A percentile compares a stretch with the other conserved stretches of the same genome.
phyloP scores from a whole-genome alignment of 2,113 vertebrate species.

The Caretta caretta region DNA sequence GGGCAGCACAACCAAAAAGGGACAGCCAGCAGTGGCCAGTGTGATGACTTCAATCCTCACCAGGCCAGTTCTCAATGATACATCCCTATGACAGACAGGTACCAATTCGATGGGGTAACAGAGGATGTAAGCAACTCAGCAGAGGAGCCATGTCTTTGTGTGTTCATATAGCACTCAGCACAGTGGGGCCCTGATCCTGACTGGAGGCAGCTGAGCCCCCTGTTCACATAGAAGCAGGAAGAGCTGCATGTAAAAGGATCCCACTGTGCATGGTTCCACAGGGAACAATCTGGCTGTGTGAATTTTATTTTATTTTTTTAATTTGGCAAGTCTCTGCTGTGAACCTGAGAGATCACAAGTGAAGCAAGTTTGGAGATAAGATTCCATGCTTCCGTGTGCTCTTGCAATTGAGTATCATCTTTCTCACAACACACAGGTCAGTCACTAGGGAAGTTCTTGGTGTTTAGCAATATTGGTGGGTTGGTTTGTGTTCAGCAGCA shows the following conservation, averaged over 20 bases:
- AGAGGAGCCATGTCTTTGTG: not conserved
- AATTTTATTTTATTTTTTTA: not conserved
- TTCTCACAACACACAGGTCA: not conserved
- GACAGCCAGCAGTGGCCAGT: not conserved
- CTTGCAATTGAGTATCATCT: not conserved
- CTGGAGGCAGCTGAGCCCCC: not conserved
- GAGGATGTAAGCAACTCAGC: not conserved
- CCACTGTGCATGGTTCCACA: not conserved
- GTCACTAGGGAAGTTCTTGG: not conserved
- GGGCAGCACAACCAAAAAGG: not conserved
- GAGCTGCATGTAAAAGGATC: not conserved
- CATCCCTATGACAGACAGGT: not conserved
- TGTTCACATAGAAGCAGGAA: not conserved
- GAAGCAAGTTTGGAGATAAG: not conserved
- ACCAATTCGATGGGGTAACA: not conserved
- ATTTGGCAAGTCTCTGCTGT: not conserved
- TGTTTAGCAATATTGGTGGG: not conserved
- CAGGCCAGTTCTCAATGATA: not conserved
- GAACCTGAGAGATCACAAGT: not conserved
- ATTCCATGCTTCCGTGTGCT: not conserved
- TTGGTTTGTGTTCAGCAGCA: not conserved
- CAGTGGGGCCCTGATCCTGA: not conserved
- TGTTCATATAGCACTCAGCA: not conserved
- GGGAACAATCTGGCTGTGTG: not conserved
- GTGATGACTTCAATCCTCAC: not conserved